Percentiles rank a stretch among this genome's conserved stretches.
Evolutionary conservation across 2,797 vertebrate species (phyloP).

Genomic region (Chelon auratus): DNA sequence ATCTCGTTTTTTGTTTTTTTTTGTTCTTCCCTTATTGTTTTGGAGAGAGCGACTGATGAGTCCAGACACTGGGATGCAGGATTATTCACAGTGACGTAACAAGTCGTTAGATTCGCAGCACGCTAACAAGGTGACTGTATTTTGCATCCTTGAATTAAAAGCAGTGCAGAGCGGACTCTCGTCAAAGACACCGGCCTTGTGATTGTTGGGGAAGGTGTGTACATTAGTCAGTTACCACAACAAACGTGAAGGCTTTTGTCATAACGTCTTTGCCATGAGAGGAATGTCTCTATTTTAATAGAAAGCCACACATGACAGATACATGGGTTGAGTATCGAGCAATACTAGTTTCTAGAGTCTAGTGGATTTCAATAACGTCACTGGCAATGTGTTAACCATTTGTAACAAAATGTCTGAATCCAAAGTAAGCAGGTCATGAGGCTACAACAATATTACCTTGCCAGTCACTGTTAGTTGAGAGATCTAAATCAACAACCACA

Average conservation of each 20-base stretch:
- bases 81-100: conserved; percentile 66
- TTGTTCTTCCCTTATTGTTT: conserved; percentile 64
- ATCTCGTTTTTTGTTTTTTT: conserved; percentile 41
- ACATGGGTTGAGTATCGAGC: neutral
- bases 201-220: conserved; percentile 6
- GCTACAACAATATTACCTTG: too few relatives aligned
- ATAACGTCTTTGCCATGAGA: neutral
- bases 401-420: too few relatives aligned
- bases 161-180: neutral
- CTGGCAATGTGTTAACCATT: too few relatives aligned
- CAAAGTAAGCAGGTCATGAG: too few relatives aligned
- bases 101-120: conserved; percentile 27
- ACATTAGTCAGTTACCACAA: neutral
- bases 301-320: neutral
- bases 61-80: conserved; percentile 52
- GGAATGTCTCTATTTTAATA: neutral
- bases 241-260: conserved; percentile 1
- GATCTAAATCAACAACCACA: neutral
- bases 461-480: neutral
- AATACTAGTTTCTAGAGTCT: too few relatives aligned
- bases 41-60: conserved; percentile 57
- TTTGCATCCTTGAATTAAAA: conserved; percentile 16
- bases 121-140: conserved; percentile 16
- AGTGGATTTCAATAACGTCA: too few relatives aligned
- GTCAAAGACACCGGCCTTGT: neutral